Evolutionary conservation across 1,140 invertebrate species (phyloP).

Genomic region (Gryllus bimaculatus): DNA sequence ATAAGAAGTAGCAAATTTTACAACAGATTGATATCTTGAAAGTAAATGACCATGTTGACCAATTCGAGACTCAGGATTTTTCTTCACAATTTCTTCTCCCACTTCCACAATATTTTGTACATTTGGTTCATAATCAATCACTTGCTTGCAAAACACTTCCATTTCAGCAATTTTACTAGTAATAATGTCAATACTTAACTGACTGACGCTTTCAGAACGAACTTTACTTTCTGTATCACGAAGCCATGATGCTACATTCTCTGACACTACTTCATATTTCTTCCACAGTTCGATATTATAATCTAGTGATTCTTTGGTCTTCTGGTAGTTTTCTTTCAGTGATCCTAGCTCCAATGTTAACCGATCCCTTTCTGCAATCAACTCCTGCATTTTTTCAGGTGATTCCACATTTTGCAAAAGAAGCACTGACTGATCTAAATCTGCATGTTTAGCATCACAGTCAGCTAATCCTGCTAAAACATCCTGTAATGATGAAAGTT

Average conservation of each 20-base stretch:
- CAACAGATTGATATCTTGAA: slow-evolving; percentile 62
- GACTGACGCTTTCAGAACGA: slow-evolving; percentile 57
- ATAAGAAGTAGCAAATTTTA: slow-evolving; percentile 58
- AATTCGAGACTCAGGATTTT: slow-evolving; percentile 71
- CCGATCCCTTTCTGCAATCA: slow-evolving; percentile 52
- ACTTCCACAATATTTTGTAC: slow-evolving; percentile 55
- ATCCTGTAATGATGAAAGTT: slow-evolving; percentile 70
- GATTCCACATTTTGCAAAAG: slow-evolving; percentile 57
- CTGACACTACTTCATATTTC: slow-evolving; percentile 65
- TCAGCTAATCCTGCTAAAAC: slow-evolving; percentile 61
- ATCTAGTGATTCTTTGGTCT: slow-evolving; percentile 59
- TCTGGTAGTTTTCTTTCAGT: slow-evolving; percentile 51
- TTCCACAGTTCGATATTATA: slow-evolving; percentile 68
- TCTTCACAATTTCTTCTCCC: slow-evolving; percentile 60
- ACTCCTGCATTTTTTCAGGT: slow-evolving; percentile 50
- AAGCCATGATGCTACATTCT: slow-evolving; percentile 72
- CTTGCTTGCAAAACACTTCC: slow-evolving; percentile 48
- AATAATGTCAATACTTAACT: slow-evolving; percentile 43
- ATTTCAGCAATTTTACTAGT: slow-evolving; percentile 62
- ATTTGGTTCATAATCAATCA: slow-evolving; percentile 51
- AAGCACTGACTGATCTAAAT: slow-evolving; percentile 56
- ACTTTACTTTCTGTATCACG: slow-evolving; percentile 75
- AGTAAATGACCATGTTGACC: slow-evolving; percentile 67
- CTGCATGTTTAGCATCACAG: slow-evolving; percentile 51
- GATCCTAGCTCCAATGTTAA: slow-evolving; percentile 56